Evolutionary conservation across 2,113 vertebrate species (phyloP), one percentile per base, ranked within the genome.

Genomic region (Burhinus oedicnemus): DNA sequence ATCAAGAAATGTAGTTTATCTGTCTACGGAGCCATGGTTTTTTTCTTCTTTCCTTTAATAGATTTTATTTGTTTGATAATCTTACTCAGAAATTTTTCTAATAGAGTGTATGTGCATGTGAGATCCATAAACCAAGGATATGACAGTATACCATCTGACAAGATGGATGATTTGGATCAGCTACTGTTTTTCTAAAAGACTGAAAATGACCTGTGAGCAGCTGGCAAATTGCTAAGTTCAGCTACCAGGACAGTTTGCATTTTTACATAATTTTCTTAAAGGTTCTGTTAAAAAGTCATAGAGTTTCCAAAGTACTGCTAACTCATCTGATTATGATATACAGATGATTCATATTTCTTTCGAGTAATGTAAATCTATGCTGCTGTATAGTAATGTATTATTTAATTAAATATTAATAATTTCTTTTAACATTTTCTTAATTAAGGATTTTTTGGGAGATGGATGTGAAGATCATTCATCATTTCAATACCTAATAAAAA

Each of bases 1-100:
- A 70, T 65, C 30, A 74, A 32, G 30, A 47, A 20, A 52, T 65
- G 9, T 32, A 74, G 22, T 65, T 83, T 54, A 21, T 40, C 20
- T 65, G 4, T 55, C 8, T 32, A 44, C 14, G 18, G 18, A 11
- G 4, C 16, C 2, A 2, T n/a, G 5, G 0, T 1, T 5, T 77
- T 70, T 36, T 68, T 21, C 2, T 36, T 68, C 1, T 76, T 32
- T 75, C 89, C 5, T 60, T 79, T 70, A 61, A 60, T 52, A 52
- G 27, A 26, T 57, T 75, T 34, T 93, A 27, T 29, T 61, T 65
- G 8, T 49, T 78, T 60, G 25, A 8, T 93, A 38, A 79, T 76
- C 4, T 0, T 76, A 25, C 11, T 93, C 27, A 82, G 19, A 57
- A 13, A 5, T 42, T 51, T 83, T 95, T 77, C 21, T 78, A 18